Evolutionary conservation across 1,140 invertebrate species (phyloP), one percentile per base, ranked within the genome.

Genomic region (Drosophila pandora): DNA sequence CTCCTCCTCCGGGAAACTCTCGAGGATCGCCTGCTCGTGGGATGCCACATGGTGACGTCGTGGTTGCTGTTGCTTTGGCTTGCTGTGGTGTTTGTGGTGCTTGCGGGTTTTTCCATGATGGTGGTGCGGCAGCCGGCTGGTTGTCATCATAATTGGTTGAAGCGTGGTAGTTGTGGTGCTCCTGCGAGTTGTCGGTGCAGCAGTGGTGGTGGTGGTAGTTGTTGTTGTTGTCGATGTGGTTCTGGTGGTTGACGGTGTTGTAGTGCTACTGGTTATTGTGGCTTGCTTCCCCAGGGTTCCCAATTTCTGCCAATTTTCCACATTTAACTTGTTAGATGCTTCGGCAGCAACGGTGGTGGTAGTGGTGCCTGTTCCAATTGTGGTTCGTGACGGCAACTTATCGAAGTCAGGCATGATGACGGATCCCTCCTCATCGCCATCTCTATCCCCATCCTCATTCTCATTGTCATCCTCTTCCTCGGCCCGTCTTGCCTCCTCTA

Each of bases 21-120:
- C 84, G 4, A 82, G 50, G 61, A 74, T 52, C 7, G 64, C 73
- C 30, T 83, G 83, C 25, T 87, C 82, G n/a, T 87, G 78, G 1
- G 82, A 87, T 48, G 82, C 62, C n/a, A 85, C 76, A 21, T 91
- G 85, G 41, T 91, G 90, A 8, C 80, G 77, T 13, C 71, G 70
- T 2, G 71, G 48, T 21, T 62, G 71, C n/a, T 79, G 73, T n/a
- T 77, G 75, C 1, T 65, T 70, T 7, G 64, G 75, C 12, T 76
- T 89, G 53, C 80, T 72, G 37, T 87, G 87, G 23, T 78, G 59
- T 12, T 83, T 76, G 43, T 83, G 78, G 45, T 89, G 80, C 39
- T 90, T 88, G 2, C 77, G 68, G 10, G 60, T 45, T n/a, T 59
- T 73, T 9, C 37, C 58, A n/a, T 76, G 70, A 43, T 76, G 72